Conservation (phyloP, 1,140 invertebrate genomes). For the Chymomyza costata region DNA sequence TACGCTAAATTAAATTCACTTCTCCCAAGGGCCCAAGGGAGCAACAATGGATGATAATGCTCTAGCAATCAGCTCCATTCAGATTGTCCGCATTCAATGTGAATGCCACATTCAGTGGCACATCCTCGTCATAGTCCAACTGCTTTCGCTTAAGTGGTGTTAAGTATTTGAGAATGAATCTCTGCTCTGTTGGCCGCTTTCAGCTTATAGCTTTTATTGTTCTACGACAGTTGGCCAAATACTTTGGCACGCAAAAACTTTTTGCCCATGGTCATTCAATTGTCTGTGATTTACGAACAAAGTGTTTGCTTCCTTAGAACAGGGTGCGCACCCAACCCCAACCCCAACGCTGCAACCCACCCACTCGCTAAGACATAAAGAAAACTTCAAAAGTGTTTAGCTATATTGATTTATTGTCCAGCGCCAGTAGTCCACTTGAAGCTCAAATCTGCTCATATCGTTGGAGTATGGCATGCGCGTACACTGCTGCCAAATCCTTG, state of each 20-base stretch:
- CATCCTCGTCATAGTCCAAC: slow-evolving; percentile 58
- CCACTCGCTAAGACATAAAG: slow-evolving; percentile 18
- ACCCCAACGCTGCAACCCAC: not conserved
- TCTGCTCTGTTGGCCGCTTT: slow-evolving; percentile 40
- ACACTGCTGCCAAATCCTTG: slow-evolving; percentile 35
- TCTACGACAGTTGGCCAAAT: slow-evolving; percentile 70
- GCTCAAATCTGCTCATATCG: slow-evolving; percentile 47
- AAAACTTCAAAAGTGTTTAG: slow-evolving; percentile 40
- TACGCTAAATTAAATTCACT: slow-evolving; percentile 58
- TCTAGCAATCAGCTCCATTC: not conserved
- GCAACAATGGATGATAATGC: slow-evolving; percentile 9
- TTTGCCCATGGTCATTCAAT: slow-evolving; percentile 67
- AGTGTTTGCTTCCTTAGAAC: too few relatives aligned
- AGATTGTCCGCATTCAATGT: too few relatives aligned
- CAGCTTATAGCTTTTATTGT: slow-evolving; percentile 59
- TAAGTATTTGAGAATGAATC: slow-evolving; percentile 65
- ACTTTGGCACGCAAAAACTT: slow-evolving; percentile 61
- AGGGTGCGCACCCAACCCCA: not conserved
- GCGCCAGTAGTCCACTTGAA: not conserved
- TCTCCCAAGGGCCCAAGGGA: not conserved
- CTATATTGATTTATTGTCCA: slow-evolving; percentile 60
- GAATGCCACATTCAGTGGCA: too few relatives aligned
- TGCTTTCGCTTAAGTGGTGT: slow-evolving; percentile 59
- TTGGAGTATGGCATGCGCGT: slow-evolving; percentile 41
- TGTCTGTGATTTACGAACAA: slow-evolving; percentile 63